These are phyloP conservation scores for Babyrousa celebensis DNA, from an alignment of 2,797 vertebrate species.

Conservation along the genomic window DNA sequence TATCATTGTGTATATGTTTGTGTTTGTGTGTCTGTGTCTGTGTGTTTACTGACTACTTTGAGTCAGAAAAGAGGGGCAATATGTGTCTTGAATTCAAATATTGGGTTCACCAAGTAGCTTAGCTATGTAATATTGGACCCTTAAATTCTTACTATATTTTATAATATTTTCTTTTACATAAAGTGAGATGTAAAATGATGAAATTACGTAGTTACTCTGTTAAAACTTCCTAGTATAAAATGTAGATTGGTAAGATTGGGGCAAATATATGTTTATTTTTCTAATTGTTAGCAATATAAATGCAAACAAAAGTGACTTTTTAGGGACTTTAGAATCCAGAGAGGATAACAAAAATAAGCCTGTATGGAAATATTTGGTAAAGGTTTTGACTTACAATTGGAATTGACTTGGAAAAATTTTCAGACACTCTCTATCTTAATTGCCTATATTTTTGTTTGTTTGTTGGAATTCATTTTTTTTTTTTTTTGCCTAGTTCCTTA, in stretches of 20 bases:
- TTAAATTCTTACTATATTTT: background rate
- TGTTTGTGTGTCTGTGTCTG: background rate
- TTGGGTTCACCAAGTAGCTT: background rate
- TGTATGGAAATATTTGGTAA: background rate
- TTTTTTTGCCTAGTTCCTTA: background rate
- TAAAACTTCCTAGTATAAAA: background rate
- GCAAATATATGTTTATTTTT: background rate
- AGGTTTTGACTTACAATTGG: background rate
- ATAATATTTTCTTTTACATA: background rate
- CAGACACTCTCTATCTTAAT: constrained; percentile 20
- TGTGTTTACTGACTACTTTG: background rate
- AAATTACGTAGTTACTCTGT: background rate
- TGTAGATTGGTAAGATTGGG: background rate
- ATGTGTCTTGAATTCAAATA: background rate
- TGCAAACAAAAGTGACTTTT: background rate
- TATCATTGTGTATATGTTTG: background rate
- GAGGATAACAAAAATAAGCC: background rate
- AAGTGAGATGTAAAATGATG: background rate
- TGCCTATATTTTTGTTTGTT: background rate
- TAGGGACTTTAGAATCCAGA: background rate
- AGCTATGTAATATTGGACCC: background rate
- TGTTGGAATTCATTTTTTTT: no score
- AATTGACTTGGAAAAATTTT: background rate
- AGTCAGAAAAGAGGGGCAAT: background rate
- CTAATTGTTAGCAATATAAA: background rate